phyloP scores from a whole-genome alignment of 2,113 vertebrate genomes.

The Sinocyclocheilus anshuiensis region DNA sequence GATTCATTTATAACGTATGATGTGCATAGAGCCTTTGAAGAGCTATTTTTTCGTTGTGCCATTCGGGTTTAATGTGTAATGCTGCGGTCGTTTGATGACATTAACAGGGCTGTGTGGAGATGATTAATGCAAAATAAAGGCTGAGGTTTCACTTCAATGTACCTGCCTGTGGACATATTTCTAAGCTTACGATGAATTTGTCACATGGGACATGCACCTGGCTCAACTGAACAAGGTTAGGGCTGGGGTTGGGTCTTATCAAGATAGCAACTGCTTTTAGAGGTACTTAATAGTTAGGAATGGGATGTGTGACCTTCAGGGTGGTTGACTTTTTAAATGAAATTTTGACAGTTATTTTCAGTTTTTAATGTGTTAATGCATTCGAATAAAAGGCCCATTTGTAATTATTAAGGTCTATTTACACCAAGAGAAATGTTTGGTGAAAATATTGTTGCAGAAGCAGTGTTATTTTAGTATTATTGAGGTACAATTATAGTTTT shows the following conservation, averaged over 20 bases:
- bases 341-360: not conserved
- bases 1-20: constrained; percentile 32
- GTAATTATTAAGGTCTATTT: not conserved
- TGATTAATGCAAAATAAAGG: constrained; percentile 32
- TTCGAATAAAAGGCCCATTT: not conserved
- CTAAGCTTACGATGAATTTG: not conserved
- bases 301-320: not conserved
- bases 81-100: not conserved
- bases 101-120: constrained; percentile 14
- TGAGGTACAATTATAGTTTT: not conserved
- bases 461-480: not conserved
- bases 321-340: not conserved
- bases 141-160: not conserved
- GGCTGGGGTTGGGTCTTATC: not conserved
- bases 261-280: not conserved
- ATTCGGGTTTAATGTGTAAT: not conserved
- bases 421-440: not conserved
- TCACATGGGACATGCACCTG: not conserved
- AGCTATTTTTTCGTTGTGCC: constrained; percentile 10
- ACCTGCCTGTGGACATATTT: not conserved
- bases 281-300: not conserved
- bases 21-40: constrained; percentile 18
- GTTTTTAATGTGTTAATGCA: not conserved
- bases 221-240: not conserved
- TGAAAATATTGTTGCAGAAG: not conserved